Percentiles rank a stretch among this genome's conserved stretches.
phyloP scores from a whole-genome alignment of 2,797 vertebrate genomes.

The Arnoldichthys spilopterus region DNA sequence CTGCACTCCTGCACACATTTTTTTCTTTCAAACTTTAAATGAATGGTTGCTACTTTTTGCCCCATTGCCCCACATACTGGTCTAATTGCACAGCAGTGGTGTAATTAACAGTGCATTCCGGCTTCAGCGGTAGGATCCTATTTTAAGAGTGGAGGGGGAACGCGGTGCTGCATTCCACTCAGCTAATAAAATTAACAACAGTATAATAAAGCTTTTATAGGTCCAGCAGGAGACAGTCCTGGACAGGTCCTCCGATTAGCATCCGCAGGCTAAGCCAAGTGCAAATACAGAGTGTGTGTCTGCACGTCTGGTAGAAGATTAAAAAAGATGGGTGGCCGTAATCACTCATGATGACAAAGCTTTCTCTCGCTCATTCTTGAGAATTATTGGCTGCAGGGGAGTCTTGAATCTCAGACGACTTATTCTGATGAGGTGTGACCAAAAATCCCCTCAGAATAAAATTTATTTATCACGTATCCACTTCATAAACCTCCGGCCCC shows the following conservation, averaged over 20 bases:
- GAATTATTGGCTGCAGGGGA: not conserved
- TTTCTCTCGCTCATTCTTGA: not conserved
- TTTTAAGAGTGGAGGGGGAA: constrained; percentile 37
- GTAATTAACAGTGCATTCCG: constrained; percentile 15
- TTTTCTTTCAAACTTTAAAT: not conserved
- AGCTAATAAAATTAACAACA: constrained; percentile 35
- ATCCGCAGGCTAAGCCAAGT: not conserved
- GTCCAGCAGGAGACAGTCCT: constrained; percentile 20
- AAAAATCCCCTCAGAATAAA: not conserved
- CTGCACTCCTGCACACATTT: not conserved
- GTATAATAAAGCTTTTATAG: constrained; percentile 44
- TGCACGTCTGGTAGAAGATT: not conserved
- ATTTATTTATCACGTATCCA: not conserved
- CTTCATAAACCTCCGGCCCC: not conserved
- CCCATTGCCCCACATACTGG: not conserved
- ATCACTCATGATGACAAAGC: not conserved
- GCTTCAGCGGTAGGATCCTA: constrained; percentile 34
- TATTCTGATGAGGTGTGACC: not conserved
- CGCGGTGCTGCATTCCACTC: constrained; percentile 17
- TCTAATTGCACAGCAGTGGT: not conserved
- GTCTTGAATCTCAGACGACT: not conserved
- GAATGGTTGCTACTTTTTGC: not conserved
- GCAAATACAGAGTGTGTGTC: not conserved
- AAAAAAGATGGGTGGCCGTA: not conserved
- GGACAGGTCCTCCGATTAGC: not conserved